Conservation (phyloP, 2,113 vertebrate species). For the Caretta caretta region DNA sequence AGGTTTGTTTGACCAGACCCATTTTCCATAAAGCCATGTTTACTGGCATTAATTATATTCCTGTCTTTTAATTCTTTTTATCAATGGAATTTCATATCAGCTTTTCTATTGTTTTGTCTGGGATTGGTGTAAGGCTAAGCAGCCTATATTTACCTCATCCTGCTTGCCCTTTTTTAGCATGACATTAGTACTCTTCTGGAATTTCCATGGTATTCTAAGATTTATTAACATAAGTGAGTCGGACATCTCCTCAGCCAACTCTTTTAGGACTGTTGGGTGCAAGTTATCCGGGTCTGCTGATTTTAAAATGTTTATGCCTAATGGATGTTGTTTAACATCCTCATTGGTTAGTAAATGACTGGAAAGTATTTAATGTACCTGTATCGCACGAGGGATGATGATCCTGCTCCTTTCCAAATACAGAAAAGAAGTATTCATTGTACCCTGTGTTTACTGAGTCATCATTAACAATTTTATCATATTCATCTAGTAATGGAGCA, state of each 20-base stretch:
- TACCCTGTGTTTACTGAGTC: background rate
- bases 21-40: background rate
- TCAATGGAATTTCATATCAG: background rate
- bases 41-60: background rate
- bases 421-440: background rate
- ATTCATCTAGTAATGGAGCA: background rate
- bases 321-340: constrained; percentile 27
- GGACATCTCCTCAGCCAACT: constrained; percentile 20
- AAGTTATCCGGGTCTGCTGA: background rate
- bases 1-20: background rate
- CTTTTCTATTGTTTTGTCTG: background rate
- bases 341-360: constrained; percentile 47
- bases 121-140: background rate
- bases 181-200: background rate
- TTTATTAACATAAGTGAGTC: constrained; percentile 23
- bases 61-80: background rate
- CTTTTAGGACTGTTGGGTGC: background rate
- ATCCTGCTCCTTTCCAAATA: constrained; percentile 4
- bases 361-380: background rate
- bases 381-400: background rate
- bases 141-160: background rate
- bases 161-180: constrained; percentile 16
- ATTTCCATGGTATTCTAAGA: background rate
- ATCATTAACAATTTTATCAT: background rate
- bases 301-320: constrained; percentile 15